Evolutionary conservation across 2,888 invertebrate genomes (phyloP), one percentile per base, ranked within the genome.

Genomic region (Crematogaster levior): DNA sequence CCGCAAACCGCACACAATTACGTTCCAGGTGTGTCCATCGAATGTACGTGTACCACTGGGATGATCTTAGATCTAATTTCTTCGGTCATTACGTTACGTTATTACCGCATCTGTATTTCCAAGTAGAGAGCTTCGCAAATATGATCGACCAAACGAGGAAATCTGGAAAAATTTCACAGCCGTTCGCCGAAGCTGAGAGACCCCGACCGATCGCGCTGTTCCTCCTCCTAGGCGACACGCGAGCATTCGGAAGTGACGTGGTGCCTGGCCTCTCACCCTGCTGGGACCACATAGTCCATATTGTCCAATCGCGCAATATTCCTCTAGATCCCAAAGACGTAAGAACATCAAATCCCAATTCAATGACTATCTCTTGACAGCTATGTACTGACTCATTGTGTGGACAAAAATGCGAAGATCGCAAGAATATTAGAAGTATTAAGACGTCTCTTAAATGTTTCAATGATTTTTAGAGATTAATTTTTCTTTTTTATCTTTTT

Each of bases 251-350:
- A 34, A 84, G 83, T n/a, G 85, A 90, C 9, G 83, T 70, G 27
- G 86, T 93, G 30, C 92, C 92, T 10, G 93, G 93, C 53, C 82
- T 94, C n/a, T 87, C 93, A 3, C 93, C 93, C 3, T 94, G 93
- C 56, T 94, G 92, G 92, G 90, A 89, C 63, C 95, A 95, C 85
- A 87, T 91, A 24, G 89, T 95, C 81, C 90, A 95, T 46, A 91
- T 95, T 3, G 92, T 93, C n/a, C 93, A 94, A 88, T 92, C 93
- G 1, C 92, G 95, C 61, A 93, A 95, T 75, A 92, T 94, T 68
- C 94, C 95, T 2, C 75, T 95, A 40, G 89, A 92, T 24, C 87
- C 89, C 0, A 86, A 85, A 73, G 86, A 89, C 43, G 92, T 90
- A 88, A 88, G 75, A 70, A 66, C 43, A 37, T 27, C 4, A 68